Evolutionary conservation across 2,888 invertebrate genomes (phyloP), one percentile per base, ranked within the genome.

Genomic region (Sceliomorpha sp.): DNA sequence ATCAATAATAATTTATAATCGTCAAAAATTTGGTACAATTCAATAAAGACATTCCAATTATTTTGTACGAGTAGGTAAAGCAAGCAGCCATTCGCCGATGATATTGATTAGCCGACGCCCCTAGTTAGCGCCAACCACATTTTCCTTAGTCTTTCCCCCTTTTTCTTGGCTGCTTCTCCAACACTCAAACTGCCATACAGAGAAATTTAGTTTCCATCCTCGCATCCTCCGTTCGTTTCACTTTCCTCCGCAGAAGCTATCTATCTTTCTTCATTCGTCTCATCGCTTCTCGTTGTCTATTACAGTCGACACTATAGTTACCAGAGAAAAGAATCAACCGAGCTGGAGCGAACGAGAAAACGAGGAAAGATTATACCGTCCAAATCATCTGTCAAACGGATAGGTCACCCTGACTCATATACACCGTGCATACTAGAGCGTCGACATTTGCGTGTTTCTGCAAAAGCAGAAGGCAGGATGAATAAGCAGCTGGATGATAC

Each of bases 51-150:
- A n/a, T n/a, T n/a, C n/a, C n/a, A n/a, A n/a, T n/a, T n/a, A n/a
- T n/a, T n/a, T n/a, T n/a, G n/a, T n/a, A n/a, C n/a, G 45, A 32
- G 48, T 37, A 37, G 12, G 44, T 9, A 37, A 26, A 31, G 44
- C 34, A 31, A 78, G 80, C 79, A 80, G 81, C 83, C 84, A 82
- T 84, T 83, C 80, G 73, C 78, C 80, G 83, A 84, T 83, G 82
- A 86, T 86, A 86, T 86, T 86, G 86, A 86, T 86, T 86, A 86
- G 86, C 84, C 86, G 85, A 86, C 86, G 86, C 86, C 86, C 86
- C 84, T 86, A 86, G 86, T 86, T 86, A 86, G 83, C 86, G 82
- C 84, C 81, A 73, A 75, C 79, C 79, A 80, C 81, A 77, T 77
- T 83, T 81, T 81, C 81, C 78, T 81, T 76, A 60, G 55, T 70